These are phyloP conservation scores for Tokudaia muenninki DNA, from an alignment of 2,797 vertebrate genomes.

Conservation along the genomic window DNA sequence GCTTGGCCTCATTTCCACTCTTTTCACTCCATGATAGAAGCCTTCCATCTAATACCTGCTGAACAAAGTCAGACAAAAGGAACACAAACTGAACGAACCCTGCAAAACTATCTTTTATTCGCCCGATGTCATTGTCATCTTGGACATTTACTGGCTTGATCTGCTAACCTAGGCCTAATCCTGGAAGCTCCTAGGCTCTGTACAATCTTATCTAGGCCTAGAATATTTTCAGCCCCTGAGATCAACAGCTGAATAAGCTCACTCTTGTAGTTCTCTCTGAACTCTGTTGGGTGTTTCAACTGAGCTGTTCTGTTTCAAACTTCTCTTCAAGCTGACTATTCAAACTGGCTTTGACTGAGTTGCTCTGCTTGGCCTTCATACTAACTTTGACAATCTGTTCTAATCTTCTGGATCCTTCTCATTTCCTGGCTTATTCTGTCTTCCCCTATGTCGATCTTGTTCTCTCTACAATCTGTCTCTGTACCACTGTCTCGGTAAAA, in stretches of 20 bases:
- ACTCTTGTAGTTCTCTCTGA: background rate
- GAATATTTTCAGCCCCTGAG: background rate
- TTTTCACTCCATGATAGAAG: background rate
- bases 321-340: background rate
- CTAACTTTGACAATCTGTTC: background rate
- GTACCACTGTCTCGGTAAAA: background rate
- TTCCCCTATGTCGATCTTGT: background rate
- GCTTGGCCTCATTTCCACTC: background rate
- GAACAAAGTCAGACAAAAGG: background rate
- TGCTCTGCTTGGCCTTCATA: background rate
- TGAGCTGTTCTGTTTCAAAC: background rate
- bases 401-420: background rate
- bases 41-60: background rate
- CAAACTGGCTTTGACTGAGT: background rate
- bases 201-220: background rate
- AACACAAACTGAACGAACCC: background rate
- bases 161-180: background rate
- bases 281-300: background rate
- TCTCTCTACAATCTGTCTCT: background rate
- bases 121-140: background rate
- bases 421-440: background rate
- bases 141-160: background rate
- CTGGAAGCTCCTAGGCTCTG: background rate
- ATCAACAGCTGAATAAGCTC: background rate
- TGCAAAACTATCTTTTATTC: no score